Evolutionary conservation across 1,140 invertebrate genomes (phyloP), one percentile per base, ranked within the genome.

Genomic region (Lepidurus arcticus): DNA sequence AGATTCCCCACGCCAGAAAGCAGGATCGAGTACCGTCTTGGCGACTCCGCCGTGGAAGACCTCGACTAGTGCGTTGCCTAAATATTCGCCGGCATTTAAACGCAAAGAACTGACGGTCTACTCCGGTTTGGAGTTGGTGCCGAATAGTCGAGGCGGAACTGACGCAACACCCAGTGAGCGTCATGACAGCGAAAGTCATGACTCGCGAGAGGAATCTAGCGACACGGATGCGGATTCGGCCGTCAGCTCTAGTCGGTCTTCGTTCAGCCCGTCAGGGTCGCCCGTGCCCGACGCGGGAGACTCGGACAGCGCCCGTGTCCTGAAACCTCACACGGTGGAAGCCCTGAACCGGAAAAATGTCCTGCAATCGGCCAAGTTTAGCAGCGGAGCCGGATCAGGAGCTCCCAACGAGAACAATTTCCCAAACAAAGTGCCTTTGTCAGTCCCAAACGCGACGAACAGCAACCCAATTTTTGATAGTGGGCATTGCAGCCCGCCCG

Each of bases 311-410:
- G 83, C 82, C 81, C 87, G 91, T 81, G 88, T 94, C 78, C 86
- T 93, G 34, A 94, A 93, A 84, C 87, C 91, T 1, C 88, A 92
- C 80, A 92, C 89, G 84, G 90, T 93, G 47, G 91, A 93, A 84
- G 92, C 92, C 5, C 91, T 93, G 65, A 94, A 94, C 84, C 88
- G 93, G 24, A 92, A 93, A 83, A 95, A 94, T 84, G 93, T 95
- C 76, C 85, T 95, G 42, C 91, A 92, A n/a, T 94, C 92, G 73
- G 92, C 93, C 3, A 91, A 92, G 85, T 93, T 91, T 83, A 88
- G 93, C 82, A 94, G 92, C 83, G 93, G 92, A 45, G 81, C 73
- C 80, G 88, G 88, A 82, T 91, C 91, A 84, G 84, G 44, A 75
- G 80, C 42, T 76, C 80, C 90, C 90, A 73, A 89, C 90, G 44